These are phyloP conservation scores for Pangasius macronema DNA, from an alignment of 2,797 vertebrate species.

Conservation along the genomic window DNA sequence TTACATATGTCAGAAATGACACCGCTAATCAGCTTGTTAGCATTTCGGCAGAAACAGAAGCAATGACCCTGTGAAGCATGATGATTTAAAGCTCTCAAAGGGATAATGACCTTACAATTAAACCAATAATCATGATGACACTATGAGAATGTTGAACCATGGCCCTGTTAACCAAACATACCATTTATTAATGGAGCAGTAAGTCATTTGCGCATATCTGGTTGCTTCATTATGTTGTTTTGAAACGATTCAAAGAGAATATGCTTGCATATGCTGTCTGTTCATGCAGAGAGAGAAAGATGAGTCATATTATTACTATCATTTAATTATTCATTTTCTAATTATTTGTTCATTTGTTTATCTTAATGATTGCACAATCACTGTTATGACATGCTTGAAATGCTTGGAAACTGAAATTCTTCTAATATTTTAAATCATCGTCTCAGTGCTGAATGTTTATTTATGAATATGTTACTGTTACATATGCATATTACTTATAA, in stretches of 20 bases:
- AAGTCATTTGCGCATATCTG: neutral
- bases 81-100: slow-evolving; percentile 49
- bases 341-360: neutral
- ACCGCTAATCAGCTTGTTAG: slow-evolving; percentile 67
- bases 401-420: too few relatives aligned
- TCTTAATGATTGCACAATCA: neutral
- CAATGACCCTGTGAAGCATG: slow-evolving; percentile 8
- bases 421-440: neutral
- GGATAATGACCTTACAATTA: slow-evolving; percentile 22
- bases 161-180: neutral
- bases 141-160: neutral
- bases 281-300: neutral
- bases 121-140: neutral
- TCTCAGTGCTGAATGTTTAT: neutral
- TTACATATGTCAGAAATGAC: slow-evolving; percentile 64
- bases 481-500: neutral
- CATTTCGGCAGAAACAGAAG: slow-evolving; percentile 30
- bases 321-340: neutral
- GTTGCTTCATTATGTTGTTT: neutral
- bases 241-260: neutral
- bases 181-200: neutral
- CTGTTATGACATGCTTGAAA: neutral
- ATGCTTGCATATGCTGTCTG: neutral
- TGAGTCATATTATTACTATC: neutral
- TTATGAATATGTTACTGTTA: neutral